phyloP scores from a whole-genome alignment of 2,113 vertebrate genomes.

The Colius striatus region DNA sequence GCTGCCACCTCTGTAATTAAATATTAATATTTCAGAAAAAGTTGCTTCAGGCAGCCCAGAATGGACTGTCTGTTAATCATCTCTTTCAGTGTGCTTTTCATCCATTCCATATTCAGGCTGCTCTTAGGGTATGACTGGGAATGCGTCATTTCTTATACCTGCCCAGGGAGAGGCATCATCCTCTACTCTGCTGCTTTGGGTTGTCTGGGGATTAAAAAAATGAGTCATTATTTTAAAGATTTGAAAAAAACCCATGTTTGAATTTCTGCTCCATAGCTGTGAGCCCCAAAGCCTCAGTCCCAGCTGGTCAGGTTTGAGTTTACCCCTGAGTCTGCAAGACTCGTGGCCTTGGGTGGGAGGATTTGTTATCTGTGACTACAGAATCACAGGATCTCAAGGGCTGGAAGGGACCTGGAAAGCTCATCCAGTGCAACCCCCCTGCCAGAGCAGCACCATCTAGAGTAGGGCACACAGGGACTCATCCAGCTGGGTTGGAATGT shows the following conservation, averaged over 20 bases:
- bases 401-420: too few species aligned
- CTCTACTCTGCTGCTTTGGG: background rate
- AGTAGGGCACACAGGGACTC: too few species aligned
- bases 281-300: background rate
- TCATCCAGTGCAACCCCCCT: too few species aligned
- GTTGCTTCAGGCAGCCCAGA: constrained; percentile 46
- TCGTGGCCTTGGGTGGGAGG: background rate
- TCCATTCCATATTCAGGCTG: constrained; percentile 25
- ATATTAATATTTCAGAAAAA: constrained; percentile 74
- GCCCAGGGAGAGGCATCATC: constrained; percentile 7
- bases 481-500: too few species aligned
- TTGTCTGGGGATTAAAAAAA: constrained; percentile 29
- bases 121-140: constrained; percentile 28
- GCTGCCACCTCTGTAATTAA: constrained; percentile 68
- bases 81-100: constrained; percentile 40
- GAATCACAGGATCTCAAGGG: too few species aligned
- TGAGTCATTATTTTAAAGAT: constrained; percentile 10
- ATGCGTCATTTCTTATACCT: constrained; percentile 53
- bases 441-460: too few species aligned
- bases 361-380: background rate
- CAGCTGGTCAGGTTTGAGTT: background rate
- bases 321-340: background rate
- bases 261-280: background rate
- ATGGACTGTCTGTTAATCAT: constrained; percentile 54
- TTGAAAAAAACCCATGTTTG: background rate